These are phyloP conservation scores for Brevimyrus niger DNA, from an alignment of 2,113 vertebrate species.

Conservation along the genomic window DNA sequence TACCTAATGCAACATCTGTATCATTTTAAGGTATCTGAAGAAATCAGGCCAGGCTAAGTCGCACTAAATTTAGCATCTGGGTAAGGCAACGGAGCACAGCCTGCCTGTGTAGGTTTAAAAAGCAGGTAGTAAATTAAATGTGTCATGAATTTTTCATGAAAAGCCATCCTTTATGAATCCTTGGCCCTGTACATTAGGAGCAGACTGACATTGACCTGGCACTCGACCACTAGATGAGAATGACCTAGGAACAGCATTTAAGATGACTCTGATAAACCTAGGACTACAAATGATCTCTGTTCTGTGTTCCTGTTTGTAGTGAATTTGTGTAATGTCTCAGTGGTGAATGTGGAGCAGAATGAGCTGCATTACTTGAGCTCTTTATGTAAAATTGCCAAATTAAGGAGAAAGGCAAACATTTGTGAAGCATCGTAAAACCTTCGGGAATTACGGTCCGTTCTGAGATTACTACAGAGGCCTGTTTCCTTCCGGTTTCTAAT, in stretches of 20 bases:
- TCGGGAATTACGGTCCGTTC: neutral
- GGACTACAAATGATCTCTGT: neutral
- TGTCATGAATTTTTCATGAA: neutral
- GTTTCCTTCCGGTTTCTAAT: neutral
- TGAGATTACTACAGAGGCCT: conserved; percentile 26
- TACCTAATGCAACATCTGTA: neutral
- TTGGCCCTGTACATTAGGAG: neutral
- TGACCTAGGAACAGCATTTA: too few species aligned
- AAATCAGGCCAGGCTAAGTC: neutral
- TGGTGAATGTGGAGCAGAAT: neutral
- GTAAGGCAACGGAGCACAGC: neutral
- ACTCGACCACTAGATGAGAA: neutral
- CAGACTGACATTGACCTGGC: neutral
- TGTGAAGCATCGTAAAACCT: neutral
- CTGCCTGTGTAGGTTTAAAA: neutral
- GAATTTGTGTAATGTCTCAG: neutral
- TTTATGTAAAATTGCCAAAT: neutral
- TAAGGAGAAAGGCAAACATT: neutral
- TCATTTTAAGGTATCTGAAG: neutral
- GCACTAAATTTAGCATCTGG: neutral
- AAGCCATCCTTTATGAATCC: neutral
- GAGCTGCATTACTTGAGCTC: neutral
- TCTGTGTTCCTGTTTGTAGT: neutral
- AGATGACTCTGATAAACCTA: neutral
- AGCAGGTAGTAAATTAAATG: conserved; percentile 5